Evolutionary conservation across 2,888 invertebrate genomes (phyloP), one percentile per base, ranked within the genome.

Genomic region (Meloe dianella): DNA sequence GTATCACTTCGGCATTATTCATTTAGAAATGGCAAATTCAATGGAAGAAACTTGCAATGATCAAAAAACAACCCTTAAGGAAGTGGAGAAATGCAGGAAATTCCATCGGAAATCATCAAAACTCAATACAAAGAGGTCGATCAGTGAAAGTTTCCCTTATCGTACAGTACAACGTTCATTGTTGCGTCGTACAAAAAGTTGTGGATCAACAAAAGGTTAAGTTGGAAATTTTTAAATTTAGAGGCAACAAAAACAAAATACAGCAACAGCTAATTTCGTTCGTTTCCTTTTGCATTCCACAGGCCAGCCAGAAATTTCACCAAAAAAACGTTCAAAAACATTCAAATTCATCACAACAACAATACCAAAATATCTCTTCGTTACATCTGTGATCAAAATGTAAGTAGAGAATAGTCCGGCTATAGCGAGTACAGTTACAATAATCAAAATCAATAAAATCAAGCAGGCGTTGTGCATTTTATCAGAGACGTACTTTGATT

Each of bases 251-350:
- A n/a, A n/a, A n/a, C n/a, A n/a, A n/a, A n/a, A n/a, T n/a, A n/a
- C n/a, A n/a, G n/a, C n/a, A n/a, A n/a, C n/a, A n/a, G n/a, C n/a
- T n/a, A n/a, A n/a, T n/a, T n/a, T n/a, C n/a, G n/a, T n/a, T n/a
- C n/a, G 27, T 12, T 22, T 22, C 56, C n/a, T n/a, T 56, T 14
- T 56, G 22, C 56, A 56, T 27, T 27, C 27, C 56, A 56, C 17
- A 67, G 67, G 64, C 20, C 64, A 58, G 9, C 67, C 67, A 6
- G 12, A 32, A 59, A 61, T 67, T 27, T 57, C 51, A 35, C 67
- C 67, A 10, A 64, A n/a, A n/a, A n/a, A 61, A 20, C 27, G 67
- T 8, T 61, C 67, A 4, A 67, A 64, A 38, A 67, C 67, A 5
- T 35, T 67, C 58, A 61, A 35, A 38, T 61, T 59, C n/a, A 51